phyloP scores from a whole-genome alignment of 2,888 invertebrate genomes.

The Eubasilissa splendida region DNA sequence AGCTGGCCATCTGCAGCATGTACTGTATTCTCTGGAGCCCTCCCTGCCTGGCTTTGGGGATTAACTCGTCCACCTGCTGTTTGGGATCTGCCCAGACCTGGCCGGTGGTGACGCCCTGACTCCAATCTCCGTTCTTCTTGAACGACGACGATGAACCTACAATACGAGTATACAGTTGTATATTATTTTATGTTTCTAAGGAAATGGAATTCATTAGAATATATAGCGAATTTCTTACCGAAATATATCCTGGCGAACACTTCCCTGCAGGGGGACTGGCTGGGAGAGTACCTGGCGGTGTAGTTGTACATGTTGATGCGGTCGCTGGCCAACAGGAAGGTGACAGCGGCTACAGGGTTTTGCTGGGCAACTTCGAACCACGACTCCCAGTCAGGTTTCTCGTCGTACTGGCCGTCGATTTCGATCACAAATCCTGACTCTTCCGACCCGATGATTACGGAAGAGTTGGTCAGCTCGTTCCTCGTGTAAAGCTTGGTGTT shows the following conservation, averaged over 20 bases:
- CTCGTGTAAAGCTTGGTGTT: constrained; percentile 68
- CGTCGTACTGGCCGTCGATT: constrained; percentile 71
- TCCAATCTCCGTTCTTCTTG: constrained; percentile 15
- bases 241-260: constrained; percentile 63
- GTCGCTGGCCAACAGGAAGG: constrained; percentile 62
- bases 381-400: constrained; percentile 63
- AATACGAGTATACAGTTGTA: neutral
- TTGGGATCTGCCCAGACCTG: constrained; percentile 56
- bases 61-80: constrained; percentile 68
- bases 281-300: constrained; percentile 69
- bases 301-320: constrained; percentile 70
- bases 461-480: constrained; percentile 62
- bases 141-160: constrained; percentile 60
- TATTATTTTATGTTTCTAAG: neutral
- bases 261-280: constrained; percentile 66
- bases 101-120: neutral
- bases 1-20: constrained; percentile 73
- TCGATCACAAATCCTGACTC: constrained; percentile 72
- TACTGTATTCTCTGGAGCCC: constrained; percentile 71
- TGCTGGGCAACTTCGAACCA: constrained; percentile 61
- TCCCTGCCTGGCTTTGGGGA: constrained; percentile 65
- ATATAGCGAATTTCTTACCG: constrained; percentile 28
- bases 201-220: neutral
- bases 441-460: constrained; percentile 68
- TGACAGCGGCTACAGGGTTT: constrained; percentile 62